Conservation (phyloP, 2,888 invertebrate genomes). For the Callyntrura guangdongensis region DNA sequence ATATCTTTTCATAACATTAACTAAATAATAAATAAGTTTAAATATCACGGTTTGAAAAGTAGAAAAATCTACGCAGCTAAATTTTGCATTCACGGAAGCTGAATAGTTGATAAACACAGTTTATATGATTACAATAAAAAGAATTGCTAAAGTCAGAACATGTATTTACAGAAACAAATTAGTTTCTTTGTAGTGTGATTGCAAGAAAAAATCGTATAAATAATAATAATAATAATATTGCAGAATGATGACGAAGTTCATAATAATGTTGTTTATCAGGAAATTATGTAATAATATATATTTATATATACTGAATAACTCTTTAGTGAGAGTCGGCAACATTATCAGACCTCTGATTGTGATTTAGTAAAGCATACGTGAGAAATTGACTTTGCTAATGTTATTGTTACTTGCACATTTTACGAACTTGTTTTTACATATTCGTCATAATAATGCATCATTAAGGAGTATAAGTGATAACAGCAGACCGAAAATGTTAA, state of each 20-base stretch:
- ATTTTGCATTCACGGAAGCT: slow-evolving; percentile 32
- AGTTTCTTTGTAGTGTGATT: slow-evolving; percentile 51
- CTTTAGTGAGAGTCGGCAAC: slow-evolving; percentile 51
- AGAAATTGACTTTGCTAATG: slow-evolving; percentile 53
- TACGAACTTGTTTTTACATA: slow-evolving; percentile 30
- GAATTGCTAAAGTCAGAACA: slow-evolving; percentile 50
- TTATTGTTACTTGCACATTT: slow-evolving; percentile 58
- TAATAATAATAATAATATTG: slow-evolving; percentile 42
- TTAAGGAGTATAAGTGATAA: slow-evolving; percentile 14
- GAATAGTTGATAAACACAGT: slow-evolving; percentile 39
- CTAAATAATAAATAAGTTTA: slow-evolving; percentile 37
- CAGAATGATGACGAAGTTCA: slow-evolving; percentile 38
- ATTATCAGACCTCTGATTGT: slow-evolving; percentile 73
- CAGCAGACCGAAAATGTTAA: neutral
- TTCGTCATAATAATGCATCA: neutral
- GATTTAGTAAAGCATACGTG: slow-evolving; percentile 69
- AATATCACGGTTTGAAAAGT: slow-evolving; percentile 75
- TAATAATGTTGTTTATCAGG: slow-evolving; percentile 12
- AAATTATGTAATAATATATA: slow-evolving; percentile 18
- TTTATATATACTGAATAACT: slow-evolving; percentile 28
- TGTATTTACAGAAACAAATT: slow-evolving; percentile 10
- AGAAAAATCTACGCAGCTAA: slow-evolving; percentile 48
- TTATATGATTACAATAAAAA: slow-evolving; percentile 4
- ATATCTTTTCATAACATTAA: neutral
- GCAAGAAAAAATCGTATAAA: slow-evolving; percentile 43